A percentile compares a stretch with the other conserved stretches of the same genome.
These are phyloP conservation scores for Harpalus rubripes DNA, from an alignment of 2,888 invertebrate genomes.

Conservation along the genomic window DNA sequence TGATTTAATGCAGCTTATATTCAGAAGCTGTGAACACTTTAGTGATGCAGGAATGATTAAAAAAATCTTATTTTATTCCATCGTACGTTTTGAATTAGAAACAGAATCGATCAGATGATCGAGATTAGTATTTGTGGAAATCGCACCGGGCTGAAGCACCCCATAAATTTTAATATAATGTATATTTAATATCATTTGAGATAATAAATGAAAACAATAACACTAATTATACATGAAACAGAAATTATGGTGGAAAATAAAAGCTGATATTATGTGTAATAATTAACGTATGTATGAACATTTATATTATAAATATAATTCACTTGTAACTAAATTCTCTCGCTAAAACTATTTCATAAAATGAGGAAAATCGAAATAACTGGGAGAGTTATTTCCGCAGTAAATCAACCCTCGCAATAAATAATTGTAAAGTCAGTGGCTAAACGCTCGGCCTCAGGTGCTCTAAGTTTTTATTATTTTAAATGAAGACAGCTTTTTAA, in stretches of 20 bases:
- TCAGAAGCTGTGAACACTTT: no score
- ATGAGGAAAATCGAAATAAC: constrained; percentile 11
- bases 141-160: not conserved
- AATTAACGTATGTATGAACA: not conserved
- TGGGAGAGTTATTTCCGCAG: constrained; percentile 11
- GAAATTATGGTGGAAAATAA: constrained; percentile 23
- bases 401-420: constrained; percentile 9
- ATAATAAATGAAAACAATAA: constrained; percentile 26
- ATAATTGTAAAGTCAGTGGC: constrained; percentile 33
- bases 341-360: constrained; percentile 9
- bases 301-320: constrained; percentile 6
- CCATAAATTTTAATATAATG: not conserved
- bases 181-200: constrained; percentile 9
- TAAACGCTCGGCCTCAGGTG: constrained; percentile 25
- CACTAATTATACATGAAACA: constrained; percentile 27
- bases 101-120: no score
- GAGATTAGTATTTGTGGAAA: no score
- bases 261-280: constrained; percentile 6
- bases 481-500: constrained; percentile 46
- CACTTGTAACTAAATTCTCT: constrained; percentile 16
- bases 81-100: no score
- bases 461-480: constrained; percentile 49
- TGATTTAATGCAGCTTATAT: no score
- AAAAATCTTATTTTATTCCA: no score
- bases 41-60: no score